phyloP scores from a whole-genome alignment of 1,140 invertebrate species.

The Aphidius gifuensis region DNA sequence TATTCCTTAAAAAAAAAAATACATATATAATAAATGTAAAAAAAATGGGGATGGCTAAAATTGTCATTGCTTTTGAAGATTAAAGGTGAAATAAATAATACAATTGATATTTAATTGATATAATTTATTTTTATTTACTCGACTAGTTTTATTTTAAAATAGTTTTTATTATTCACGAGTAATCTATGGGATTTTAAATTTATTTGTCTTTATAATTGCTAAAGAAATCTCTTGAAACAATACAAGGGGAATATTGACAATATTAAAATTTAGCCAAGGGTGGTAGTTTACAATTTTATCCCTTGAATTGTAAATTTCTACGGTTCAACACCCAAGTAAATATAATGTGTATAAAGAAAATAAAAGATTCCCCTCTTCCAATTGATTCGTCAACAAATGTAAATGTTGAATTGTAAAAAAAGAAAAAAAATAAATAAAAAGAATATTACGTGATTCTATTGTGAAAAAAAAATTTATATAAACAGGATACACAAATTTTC shows the following conservation, averaged over 20 bases:
- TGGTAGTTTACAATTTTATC: conserved; percentile 30
- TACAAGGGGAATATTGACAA: conserved; percentile 32
- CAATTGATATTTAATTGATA: too few species aligned
- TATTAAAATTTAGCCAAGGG: conserved; percentile 33
- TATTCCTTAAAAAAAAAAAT: background rate
- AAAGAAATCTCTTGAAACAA: conserved; percentile 29
- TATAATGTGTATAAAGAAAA: background rate
- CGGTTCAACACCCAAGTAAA: conserved; percentile 33
- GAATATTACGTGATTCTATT: conserved; percentile 26
- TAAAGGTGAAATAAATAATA: too few species aligned
- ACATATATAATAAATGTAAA: background rate
- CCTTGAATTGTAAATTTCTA: conserved; percentile 38
- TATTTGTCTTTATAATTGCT: conserved; percentile 15
- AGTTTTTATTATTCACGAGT: background rate
- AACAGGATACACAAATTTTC: too few species aligned
- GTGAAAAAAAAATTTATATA: conserved; percentile 28
- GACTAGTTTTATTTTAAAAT: background rate
- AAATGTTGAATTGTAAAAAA: too few species aligned
- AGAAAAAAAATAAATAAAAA: too few species aligned
- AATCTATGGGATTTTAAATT: background rate
- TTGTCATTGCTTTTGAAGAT: background rate
- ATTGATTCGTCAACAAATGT: too few species aligned
- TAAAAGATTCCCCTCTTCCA: conserved; percentile 17
- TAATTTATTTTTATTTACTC: too few species aligned
- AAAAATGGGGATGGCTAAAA: background rate